Evolutionary conservation across 2,797 vertebrate genomes (phyloP).

Genomic region (Eremophila alpestris): DNA sequence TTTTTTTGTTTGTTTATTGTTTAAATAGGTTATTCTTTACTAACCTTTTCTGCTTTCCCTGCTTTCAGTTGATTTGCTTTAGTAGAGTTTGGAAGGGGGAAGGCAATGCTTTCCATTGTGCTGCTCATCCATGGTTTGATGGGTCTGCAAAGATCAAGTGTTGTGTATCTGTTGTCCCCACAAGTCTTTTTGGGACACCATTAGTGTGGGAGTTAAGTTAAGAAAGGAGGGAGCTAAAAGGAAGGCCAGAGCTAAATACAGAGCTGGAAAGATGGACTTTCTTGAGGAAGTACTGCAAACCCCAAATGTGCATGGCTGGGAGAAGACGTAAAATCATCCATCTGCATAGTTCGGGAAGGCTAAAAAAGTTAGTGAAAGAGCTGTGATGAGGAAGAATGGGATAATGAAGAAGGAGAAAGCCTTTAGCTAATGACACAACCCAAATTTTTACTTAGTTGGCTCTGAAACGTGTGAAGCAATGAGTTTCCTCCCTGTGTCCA

Average conservation of each 20-base stretch:
- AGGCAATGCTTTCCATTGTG: neutral
- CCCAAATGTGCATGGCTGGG: neutral
- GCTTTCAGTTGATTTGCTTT: constrained; percentile 19
- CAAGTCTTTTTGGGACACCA: neutral
- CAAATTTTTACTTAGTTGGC: neutral
- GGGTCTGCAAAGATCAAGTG: neutral
- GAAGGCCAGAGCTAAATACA: neutral
- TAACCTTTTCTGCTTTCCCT: constrained; percentile 41
- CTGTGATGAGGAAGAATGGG: neutral
- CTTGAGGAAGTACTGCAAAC: neutral
- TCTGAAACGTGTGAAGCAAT: neutral
- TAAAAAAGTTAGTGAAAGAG: neutral
- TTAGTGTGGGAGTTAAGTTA: neutral
- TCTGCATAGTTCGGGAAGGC: neutral
- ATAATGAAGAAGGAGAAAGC: neutral
- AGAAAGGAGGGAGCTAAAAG: neutral
- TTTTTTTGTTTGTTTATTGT: constrained; percentile 17
- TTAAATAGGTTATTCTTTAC: constrained; percentile 34
- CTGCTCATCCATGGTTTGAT: neutral
- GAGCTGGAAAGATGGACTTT: constrained; percentile 14
- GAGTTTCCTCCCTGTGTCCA: neutral
- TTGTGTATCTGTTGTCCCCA: neutral
- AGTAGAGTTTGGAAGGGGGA: constrained; percentile 9
- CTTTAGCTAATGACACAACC: neutral
- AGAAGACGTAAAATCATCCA: neutral